phyloP scores from a whole-genome alignment of 1,140 invertebrate genomes.

The Tetramorium alpestre region DNA sequence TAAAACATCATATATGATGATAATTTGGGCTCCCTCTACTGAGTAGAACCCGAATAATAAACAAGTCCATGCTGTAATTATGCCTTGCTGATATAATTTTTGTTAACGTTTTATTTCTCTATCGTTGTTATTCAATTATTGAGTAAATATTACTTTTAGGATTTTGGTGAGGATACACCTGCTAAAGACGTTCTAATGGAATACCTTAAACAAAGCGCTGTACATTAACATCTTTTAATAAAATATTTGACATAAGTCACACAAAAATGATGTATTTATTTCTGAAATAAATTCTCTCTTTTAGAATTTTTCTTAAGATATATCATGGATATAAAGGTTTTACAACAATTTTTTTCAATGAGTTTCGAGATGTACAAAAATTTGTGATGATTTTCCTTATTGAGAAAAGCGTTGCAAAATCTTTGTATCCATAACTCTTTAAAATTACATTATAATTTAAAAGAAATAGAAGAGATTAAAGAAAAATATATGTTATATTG shows the following conservation, averaged over 20 bases:
- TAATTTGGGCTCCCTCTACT: conserved; percentile 85
- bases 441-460: neutral
- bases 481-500: neutral
- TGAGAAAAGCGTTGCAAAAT: neutral
- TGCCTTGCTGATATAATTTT: conserved; percentile 77
- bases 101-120: neutral
- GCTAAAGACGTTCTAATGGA: conserved; percentile 97
- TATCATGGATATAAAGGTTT: neutral
- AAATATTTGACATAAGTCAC: conserved; percentile 76
- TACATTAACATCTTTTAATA: conserved; percentile 83
- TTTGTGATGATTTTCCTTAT: neutral
- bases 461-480: neutral
- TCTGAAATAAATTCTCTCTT: conserved; percentile 11
- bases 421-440: neutral
- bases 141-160: conserved; percentile 87
- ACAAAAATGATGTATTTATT: conserved; percentile 64
- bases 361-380: neutral
- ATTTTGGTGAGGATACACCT: conserved; percentile 98
- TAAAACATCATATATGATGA: conserved; percentile 80
- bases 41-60: conserved; percentile 83
- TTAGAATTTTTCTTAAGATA: conserved; percentile 7
- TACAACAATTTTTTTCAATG: neutral
- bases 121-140: conserved; percentile 22
- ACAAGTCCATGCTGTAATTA: conserved; percentile 79
- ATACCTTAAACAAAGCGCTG: conserved; percentile 91